A percentile compares a stretch with the other conserved stretches of the same genome.
Conservation (phyloP, 2,888 invertebrate species). For the Linnaemya tessellans region DNA sequence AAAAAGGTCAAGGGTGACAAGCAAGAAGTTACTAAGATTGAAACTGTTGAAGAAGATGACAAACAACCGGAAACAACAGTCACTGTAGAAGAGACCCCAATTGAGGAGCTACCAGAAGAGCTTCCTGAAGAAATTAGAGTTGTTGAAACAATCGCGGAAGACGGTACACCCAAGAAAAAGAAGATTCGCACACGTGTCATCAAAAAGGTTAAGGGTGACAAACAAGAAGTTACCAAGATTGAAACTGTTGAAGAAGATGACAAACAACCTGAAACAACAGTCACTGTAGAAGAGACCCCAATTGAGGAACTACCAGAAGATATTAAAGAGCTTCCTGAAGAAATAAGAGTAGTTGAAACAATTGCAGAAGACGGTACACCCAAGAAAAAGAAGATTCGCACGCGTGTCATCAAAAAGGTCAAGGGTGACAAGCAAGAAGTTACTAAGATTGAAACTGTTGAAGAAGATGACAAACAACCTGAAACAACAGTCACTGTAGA, state of each 20-base stretch:
- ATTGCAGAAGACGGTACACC: conserved; percentile 72
- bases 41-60: conserved; percentile 38
- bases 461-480: conserved; percentile 25
- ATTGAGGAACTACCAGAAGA: conserved; percentile 15
- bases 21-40: conserved; percentile 24
- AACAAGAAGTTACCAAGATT: conserved; percentile 37
- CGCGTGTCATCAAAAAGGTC: conserved; percentile 58
- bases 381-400: conserved; percentile 60
- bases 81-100: background rate
- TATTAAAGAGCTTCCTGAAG: conserved; percentile 52
- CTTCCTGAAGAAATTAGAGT: conserved; percentile 25
- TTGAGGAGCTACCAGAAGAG: conserved; percentile 3
- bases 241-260: conserved; percentile 32
- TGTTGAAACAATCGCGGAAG: conserved; percentile 10
- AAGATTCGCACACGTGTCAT: conserved; percentile 26
- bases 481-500: conserved; percentile 24
- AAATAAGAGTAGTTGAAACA: conserved; percentile 72
- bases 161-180: conserved; percentile 11
- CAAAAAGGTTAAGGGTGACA: conserved; percentile 26
- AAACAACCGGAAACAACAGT: conserved; percentile 28
- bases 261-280: conserved; percentile 14
- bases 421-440: conserved; percentile 31
- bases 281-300: background rate
- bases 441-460: conserved; percentile 22
- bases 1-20: conserved; percentile 49